These are phyloP conservation scores for Formica selysi DNA, from an alignment of 1,140 invertebrate genomes.

Conservation along the genomic window DNA sequence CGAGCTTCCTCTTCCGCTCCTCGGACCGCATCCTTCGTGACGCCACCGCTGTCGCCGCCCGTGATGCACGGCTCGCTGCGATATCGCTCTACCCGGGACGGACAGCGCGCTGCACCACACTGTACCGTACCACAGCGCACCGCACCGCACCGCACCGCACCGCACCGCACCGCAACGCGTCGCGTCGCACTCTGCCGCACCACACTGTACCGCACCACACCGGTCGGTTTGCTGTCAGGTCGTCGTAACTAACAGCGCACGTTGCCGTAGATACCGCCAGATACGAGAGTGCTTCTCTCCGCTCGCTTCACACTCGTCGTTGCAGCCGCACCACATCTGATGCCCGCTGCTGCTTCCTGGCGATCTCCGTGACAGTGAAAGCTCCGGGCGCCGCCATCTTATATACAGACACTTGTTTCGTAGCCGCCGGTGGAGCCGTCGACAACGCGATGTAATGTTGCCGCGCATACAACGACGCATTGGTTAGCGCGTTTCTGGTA, in stretches of 20 bases:
- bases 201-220: not conserved
- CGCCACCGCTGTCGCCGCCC: not conserved
- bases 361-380: conserved; percentile 64
- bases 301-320: conserved; percentile 26
- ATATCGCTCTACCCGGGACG: conserved; percentile 62
- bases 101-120: conserved; percentile 18
- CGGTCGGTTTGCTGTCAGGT: not conserved
- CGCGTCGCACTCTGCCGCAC: not conserved
- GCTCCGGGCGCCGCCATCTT: conserved; percentile 80
- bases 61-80: conserved; percentile 68
- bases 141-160: not conserved
- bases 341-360: conserved; percentile 60
- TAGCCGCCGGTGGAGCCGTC: not conserved
- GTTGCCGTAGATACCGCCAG: not conserved
- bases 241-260: not conserved
- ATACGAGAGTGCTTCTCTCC: no score
- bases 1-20: conserved; percentile 59
- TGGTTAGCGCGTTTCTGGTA: not conserved
- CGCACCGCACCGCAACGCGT: no score
- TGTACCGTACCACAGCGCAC: not conserved
- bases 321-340: not conserved
- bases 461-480: not conserved
- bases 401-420: conserved; percentile 81
- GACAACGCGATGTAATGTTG: not conserved
- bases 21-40: conserved; percentile 69